Evolutionary conservation across 2,888 invertebrate genomes (phyloP).

Genomic region (Digitonthophagus gazella): DNA sequence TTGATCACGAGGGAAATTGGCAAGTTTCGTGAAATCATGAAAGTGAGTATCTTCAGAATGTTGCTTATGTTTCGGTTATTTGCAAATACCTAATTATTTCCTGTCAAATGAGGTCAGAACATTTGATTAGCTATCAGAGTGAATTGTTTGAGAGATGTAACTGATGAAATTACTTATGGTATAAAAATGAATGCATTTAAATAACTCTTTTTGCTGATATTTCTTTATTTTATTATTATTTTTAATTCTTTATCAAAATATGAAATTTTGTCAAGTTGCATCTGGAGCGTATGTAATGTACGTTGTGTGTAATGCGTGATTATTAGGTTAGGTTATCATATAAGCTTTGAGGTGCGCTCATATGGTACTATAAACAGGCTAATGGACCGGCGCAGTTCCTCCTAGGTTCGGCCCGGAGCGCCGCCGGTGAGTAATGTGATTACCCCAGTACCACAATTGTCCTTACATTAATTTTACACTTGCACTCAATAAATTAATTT

Average conservation of each 20-base stretch:
- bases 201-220: too few relatives aligned
- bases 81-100: background rate
- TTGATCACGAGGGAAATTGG: constrained; percentile 96
- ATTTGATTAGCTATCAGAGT: constrained; percentile 8
- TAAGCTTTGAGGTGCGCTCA: constrained; percentile 48
- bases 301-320: constrained; percentile 23
- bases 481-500: constrained; percentile 25
- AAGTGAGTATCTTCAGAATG: constrained; percentile 62
- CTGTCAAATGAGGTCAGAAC: background rate
- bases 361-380: constrained; percentile 53
- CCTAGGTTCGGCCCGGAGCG: constrained; percentile 52
- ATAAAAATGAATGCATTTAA: too few relatives aligned
- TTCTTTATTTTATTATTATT: background rate
- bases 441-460: constrained; percentile 39
- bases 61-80: constrained; percentile 8
- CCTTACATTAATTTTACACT: constrained; percentile 36
- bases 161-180: background rate
- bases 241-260: background rate
- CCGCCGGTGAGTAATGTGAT: constrained; percentile 52
- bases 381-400: constrained; percentile 53
- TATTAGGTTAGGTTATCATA: constrained; percentile 30
- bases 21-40: constrained; percentile 95
- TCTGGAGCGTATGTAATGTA: constrained; percentile 2
- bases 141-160: constrained; percentile 1
- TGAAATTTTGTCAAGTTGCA: background rate